Base-by-base conservation (phyloP, 2,113 vertebrate species). In the Tauraco erythrolophus region DNA sequence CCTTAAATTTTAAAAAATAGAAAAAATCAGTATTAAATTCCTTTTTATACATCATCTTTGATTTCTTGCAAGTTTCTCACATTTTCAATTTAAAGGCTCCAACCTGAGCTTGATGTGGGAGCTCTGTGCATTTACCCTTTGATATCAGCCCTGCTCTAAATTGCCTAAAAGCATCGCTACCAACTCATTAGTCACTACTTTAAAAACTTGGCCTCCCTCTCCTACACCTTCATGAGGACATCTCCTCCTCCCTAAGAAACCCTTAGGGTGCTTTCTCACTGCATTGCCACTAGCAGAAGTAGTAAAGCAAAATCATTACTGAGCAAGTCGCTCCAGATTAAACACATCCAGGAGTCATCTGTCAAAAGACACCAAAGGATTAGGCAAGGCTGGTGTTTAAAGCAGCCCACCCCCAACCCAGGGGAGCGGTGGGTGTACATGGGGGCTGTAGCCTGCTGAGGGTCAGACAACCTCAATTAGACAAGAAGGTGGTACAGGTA, bases 291-390 rank as follows among this genome's bases (percentile, higher is more conserved):
- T 64, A 41, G 61, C 57, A 84, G 48, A 45, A 82, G 10, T 35
- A 39, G 14, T 46, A 19, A 61, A 72, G 64, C n/a, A 61, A 35
- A 27, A 22, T 21, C 14, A 4, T 71, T 14, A 5, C 7, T 1
- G 17, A 37, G 23, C 0, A 2, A 46, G 18, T 46, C 7, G 2
- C 22, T 14, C 22, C 0, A 6, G 28, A 19, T 75, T 11, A 39
- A 54, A 37, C 3, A 1, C 15, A 3, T 11, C 14, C 46, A 56
- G 71, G 57, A 85, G 78, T 21, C 50, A 43, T 21, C 82, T 23
- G 6, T 54, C 37, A 65, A 9, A 69, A 57, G 62, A 30, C 45
- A 37, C 8, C 1, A 6, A 35, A 88, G 78, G 89, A 60, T 83
- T 43, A 28, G 72, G 64, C 28, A 77, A 65, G 50, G 28, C 50